Base-by-base conservation (phyloP, 2,113 vertebrate species). In the Myxocyprinus asiaticus region DNA sequence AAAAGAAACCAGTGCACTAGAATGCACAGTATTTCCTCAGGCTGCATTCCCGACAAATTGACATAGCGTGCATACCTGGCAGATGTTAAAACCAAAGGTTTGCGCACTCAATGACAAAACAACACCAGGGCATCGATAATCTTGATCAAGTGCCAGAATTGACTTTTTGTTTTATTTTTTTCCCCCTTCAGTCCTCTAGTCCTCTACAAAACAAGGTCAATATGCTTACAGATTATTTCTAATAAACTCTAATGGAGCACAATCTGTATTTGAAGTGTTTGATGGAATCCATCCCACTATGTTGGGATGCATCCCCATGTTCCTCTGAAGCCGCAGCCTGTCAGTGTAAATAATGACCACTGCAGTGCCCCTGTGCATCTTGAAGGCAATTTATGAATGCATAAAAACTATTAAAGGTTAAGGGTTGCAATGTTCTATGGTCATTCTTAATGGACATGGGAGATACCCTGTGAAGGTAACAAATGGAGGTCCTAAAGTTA, bases 401-500 rank as follows among this genome's bases (percentile, higher is more conserved):
- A 86, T 89, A 88, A 89, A 90, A 90, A 73, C 89, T 71, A 85
- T 88, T 85, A 86, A 88, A 90, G 92, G 91, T 91, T 89, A 92
- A 90, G 88, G 90, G 86, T 89, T 86, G 86, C 86, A 82, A 81
- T 87, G 78, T 87, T 88, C 85, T 83, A 78, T 61, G 62, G 87
- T 78, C 89, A 89, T 88, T 87, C 85, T 88, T 94, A 93, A 93
- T 91, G 90, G 91, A 84, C 89, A 84, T 92, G 85, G 86, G 86
- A 86, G 92, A 92, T 87, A 67, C 90, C 86, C 84, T 67, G 82
- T 86, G 89, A 89, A 87, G 86, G 88, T 90, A 92, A 91, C 91
- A 90, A 93, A 94, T 89, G 87, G 93, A 86, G 88, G 84, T 87
- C 87, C 86, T 94, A 86, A 94, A 95, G 90, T 91, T 90, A 90